Base-by-base conservation (phyloP, 2,888 invertebrate genomes). In the Darwinula stevensoni region DNA sequence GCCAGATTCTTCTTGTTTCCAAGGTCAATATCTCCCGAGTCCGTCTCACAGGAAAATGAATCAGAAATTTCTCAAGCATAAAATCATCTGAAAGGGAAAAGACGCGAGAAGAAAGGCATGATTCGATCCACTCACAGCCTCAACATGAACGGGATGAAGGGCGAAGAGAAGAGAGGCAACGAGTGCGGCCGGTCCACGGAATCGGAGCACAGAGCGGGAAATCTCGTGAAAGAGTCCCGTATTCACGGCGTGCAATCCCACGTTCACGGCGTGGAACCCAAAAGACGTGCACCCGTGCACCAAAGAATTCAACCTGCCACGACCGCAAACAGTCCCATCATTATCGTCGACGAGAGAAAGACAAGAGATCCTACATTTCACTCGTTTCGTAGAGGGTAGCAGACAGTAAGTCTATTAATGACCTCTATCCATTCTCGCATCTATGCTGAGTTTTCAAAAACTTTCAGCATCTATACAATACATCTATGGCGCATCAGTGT, bases 81-180 rank as follows among this genome's bases (percentile, higher is more conserved):
- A 18, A 18, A n/a, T 18, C 22, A n/a, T 6, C 22, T n/a, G 22
- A 18, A 18, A 18, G 22, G 22, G 22, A 18, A 18, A 18, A n/a
- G 22, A 18, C 22, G 6, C 22, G 6, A 18, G 22, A n/a, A n/a
- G n/a, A n/a, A n/a, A n/a, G n/a, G n/a, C n/a, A n/a, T n/a, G n/a
- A n/a, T n/a, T n/a, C n/a, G n/a, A n/a, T n/a, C 4, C 32, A 63
- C 73, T 71, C 49, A 76, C 78, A 48, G 80, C 78, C 52, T 82
- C 80, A 2, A 76, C 74, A 50, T 80, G 80, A 38, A 82, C 63
- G 14, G 82, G 80, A 48, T 82, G 82, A 3, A 69, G 63, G 3
- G 78, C 75, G 47, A 80, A 82, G 41, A 78, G 54, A 28, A 53
- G 40, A 13, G 50, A 50, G 5, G 14, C 11, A 6, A 28, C 9